Conservation (phyloP, 2,113 vertebrate species). For the Mormoops blainvillei region DNA sequence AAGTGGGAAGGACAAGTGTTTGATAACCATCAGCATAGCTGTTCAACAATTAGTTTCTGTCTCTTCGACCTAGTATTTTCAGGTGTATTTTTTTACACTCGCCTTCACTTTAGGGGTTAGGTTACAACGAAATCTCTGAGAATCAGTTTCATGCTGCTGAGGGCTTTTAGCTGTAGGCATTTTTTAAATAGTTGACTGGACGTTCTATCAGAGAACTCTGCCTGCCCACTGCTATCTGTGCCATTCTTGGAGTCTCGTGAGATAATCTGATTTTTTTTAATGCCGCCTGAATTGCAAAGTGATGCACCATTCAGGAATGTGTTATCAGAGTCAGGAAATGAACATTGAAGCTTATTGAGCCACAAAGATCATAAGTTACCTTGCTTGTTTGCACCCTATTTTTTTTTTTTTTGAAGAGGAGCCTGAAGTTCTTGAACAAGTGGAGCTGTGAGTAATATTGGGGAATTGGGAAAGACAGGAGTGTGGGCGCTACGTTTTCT, state of each 20-base stretch:
- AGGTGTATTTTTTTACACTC: neutral
- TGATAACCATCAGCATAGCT: neutral
- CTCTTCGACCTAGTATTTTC: neutral
- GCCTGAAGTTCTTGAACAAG: neutral
- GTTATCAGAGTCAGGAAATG: neutral
- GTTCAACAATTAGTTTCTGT: neutral
- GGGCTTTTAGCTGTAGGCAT: slow-evolving; percentile 16
- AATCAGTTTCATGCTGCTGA: neutral
- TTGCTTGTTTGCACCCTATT: neutral
- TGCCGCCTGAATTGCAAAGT: neutral
- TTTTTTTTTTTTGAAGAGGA: neutral
- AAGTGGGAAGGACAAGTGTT: neutral
- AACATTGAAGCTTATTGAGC: neutral
- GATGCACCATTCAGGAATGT: neutral
- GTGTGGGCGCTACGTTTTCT: neutral
- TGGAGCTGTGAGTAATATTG: neutral
- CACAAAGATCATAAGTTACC: neutral
- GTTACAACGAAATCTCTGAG: slow-evolving; percentile 23
- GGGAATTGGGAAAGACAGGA: neutral
- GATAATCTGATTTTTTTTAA: slow-evolving; percentile 23
- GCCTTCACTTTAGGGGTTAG: slow-evolving; percentile 6
- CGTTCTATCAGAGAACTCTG: neutral
- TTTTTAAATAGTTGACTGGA: neutral
- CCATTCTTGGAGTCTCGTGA: neutral
- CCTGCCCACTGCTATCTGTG: neutral